These are phyloP conservation scores for Heliconius cydno DNA, from an alignment of 2,888 invertebrate species.

Conservation along the genomic window DNA sequence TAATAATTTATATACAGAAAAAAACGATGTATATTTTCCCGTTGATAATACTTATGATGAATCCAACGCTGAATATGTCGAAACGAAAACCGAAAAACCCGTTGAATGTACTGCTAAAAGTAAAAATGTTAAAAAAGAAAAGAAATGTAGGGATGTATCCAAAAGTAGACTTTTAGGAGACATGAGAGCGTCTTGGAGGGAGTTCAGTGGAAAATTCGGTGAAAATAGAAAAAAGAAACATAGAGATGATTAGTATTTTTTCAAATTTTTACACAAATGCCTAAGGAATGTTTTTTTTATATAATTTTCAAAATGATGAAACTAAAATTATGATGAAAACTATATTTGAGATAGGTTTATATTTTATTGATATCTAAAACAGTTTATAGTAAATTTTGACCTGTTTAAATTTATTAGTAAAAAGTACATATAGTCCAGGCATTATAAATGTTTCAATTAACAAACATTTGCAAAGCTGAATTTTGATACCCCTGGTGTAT, in stretches of 20 bases:
- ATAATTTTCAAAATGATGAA: too few species aligned
- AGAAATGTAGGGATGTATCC: slow-evolving; percentile 40
- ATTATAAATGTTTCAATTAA: too few species aligned
- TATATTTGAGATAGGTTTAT: not conserved
- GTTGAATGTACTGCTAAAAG: slow-evolving; percentile 28
- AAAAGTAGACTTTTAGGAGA: slow-evolving; percentile 57
- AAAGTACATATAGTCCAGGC: too few species aligned
- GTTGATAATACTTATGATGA: slow-evolving; percentile 3
- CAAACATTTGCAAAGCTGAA: too few species aligned
- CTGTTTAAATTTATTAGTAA: too few species aligned
- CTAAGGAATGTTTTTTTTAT: too few species aligned
- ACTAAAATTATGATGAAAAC: too few species aligned
- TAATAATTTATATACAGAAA: slow-evolving; percentile 5
- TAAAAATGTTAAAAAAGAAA: slow-evolving; percentile 40
- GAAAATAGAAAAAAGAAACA: slow-evolving; percentile 60
- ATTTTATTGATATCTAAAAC: not conserved
- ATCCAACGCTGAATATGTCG: slow-evolving; percentile 17
- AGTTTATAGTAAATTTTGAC: too few species aligned
- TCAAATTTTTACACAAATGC: not conserved
- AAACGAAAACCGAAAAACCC: slow-evolving; percentile 10
- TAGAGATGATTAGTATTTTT: slow-evolving; percentile 51
- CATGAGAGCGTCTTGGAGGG: slow-evolving; percentile 63
- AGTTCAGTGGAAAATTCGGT: slow-evolving; percentile 62
- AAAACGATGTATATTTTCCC: slow-evolving; percentile 8
- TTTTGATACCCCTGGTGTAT: too few species aligned